Base-by-base conservation (phyloP, 2,888 invertebrate species). In the Hyposoter didymator region DNA sequence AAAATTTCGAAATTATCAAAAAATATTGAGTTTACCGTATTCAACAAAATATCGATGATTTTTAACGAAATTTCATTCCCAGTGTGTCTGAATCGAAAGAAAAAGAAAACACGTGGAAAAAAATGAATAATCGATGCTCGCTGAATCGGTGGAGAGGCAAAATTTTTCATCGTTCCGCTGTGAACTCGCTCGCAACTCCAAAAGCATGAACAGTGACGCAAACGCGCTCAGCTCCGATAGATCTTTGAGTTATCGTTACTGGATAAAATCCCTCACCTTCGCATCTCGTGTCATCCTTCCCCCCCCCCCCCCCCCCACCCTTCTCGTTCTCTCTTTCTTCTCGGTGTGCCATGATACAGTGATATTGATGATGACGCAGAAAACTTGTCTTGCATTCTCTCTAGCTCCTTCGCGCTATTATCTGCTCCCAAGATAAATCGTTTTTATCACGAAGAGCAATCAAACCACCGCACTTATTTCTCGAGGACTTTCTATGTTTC, bases 321-420 rank as follows among this genome's bases (percentile, higher is more conserved):
- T n/a, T 43, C 32, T 28, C 17, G 55, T 5, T 32, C 49, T 76
- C 1, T 76, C 55, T 2, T 8, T 39, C 39, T n/a, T 59, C 62
- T 35, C 35, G 12, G 8, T 19, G 45, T 32, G 10, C 62, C 28
- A 39, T 73, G 55, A 76, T 80, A 75, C 70, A 69, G 80, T 72
- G 80, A 80, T 80, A 80, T 80, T 55, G 75, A 75, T 80, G 79
- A 80, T 66, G 47, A 80, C 75, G 76, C 75, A 74, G 55, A 66
- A 83, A 55, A 66, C 70, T 84, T 78, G 67, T 70, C 74, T 67
- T 45, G 66, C 59, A 32, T 67, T 67, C 81, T 74, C 49, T 62
- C 69, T 74, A 45, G 39, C 45, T 64, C 67, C 59, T 35, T 22
- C 55, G 52, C 67, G 52, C 67, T 35, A 59, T 69, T 79, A 75